Base-by-base conservation (phyloP, 2,888 invertebrate species). In the Hofmannophila pseudospretella region DNA sequence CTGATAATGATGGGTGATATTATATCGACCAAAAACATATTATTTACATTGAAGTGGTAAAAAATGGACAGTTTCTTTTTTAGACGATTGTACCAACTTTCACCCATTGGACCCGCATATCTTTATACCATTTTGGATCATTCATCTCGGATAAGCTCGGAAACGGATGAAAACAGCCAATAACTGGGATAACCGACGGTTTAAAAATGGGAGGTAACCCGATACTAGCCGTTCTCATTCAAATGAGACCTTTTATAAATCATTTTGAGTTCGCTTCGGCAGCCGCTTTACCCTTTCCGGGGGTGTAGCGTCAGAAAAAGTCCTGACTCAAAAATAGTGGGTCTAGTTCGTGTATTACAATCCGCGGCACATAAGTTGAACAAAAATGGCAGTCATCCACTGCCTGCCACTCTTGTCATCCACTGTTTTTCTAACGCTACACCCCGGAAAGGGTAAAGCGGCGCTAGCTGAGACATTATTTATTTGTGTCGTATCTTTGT, bases 171-270 rank as follows among this genome's bases (percentile, higher is more conserved):
- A 30, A 36, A 38, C 31, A 25, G 38, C 35, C 38, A 32, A 42
- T 38, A 36, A 39, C 23, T 25, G 36, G 34, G 36, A 28, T 14
- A 39, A 45, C 38, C 14, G 25, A 22, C 39, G 47, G 45, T 49
- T 51, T 64, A 59, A 58, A 54, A 60, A 55, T 51, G 55, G 52
- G 41, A 41, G 48, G 72, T 71, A 73, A 78, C 70, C 71, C 68
- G 60, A 72, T 65, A 71, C 75, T 63, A 56, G 51, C 69, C 67
- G 78, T 82, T 80, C 68, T 62, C 61, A 81, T 84, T 82, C 75
- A 81, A 81, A 84, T 82, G 69, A 74, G 65, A 63, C 67, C 72
- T 77, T 81, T 81, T 80, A 71, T 82, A 79, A 76, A 81, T 80
- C 78, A 81, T 78, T 71, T 65, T 65, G 64, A 19, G 34, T 22